phyloP scores from a whole-genome alignment of 2,888 invertebrate genomes.

The Chironomus tentans region DNA sequence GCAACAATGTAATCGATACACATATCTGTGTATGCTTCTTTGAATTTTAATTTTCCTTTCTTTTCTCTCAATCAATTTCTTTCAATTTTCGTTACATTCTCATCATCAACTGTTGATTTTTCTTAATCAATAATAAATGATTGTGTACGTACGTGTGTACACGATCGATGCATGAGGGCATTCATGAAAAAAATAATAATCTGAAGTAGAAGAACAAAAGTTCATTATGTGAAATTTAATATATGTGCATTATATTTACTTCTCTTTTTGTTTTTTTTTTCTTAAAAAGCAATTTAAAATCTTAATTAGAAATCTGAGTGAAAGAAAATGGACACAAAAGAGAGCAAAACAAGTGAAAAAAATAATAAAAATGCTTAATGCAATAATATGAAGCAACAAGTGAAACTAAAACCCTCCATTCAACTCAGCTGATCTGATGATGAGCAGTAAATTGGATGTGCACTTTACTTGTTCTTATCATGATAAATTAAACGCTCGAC shows the following conservation, averaged over 20 bases:
- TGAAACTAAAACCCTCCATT: background rate
- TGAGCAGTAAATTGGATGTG: background rate
- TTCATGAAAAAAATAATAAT: background rate
- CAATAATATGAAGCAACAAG: background rate
- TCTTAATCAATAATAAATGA: background rate
- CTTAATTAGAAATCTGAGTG: background rate
- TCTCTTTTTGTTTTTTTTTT: background rate
- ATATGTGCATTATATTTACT: background rate
- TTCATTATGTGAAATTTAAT: constrained; percentile 7
- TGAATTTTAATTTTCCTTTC: background rate
- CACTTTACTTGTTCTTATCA: background rate
- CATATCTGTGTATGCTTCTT: background rate
- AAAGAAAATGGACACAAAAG: background rate
- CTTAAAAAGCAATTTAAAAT: background rate
- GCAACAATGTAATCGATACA: no score
- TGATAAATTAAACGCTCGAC: background rate
- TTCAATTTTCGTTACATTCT: background rate
- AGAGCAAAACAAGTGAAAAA: background rate
- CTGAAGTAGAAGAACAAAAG: background rate
- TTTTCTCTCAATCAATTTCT: background rate
- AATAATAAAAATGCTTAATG: no score
- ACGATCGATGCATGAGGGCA: no score
- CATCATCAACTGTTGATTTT: background rate
- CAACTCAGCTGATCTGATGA: background rate
- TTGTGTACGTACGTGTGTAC: no score